Percentiles rank a stretch among this genome's conserved stretches.
Evolutionary conservation across 2,113 vertebrate genomes (phyloP).

Genomic region (Tetraodon nigroviridis): DNA sequence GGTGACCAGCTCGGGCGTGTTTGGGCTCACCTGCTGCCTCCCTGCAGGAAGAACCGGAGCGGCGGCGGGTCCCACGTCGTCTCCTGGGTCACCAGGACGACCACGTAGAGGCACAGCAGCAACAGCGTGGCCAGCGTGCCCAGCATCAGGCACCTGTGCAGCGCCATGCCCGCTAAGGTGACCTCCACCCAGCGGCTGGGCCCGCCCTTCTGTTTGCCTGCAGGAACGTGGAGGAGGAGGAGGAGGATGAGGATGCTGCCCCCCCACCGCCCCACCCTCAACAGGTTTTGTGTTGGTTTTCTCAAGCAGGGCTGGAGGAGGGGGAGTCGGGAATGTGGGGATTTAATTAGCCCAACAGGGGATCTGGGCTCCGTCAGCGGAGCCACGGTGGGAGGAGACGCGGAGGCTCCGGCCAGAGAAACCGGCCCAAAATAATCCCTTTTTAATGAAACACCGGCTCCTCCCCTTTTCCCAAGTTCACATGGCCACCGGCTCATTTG

Average conservation of each 20-base stretch:
- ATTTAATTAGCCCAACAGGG: slow-evolving; percentile 24
- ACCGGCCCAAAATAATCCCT: slow-evolving; percentile 45
- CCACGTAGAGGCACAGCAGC: slow-evolving; percentile 49
- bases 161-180: slow-evolving; percentile 14
- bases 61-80: not conserved
- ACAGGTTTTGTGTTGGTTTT: not conserved
- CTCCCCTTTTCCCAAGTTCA: not conserved
- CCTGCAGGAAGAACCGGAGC: not conserved
- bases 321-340: not conserved
- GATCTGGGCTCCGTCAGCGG: slow-evolving; percentile 19
- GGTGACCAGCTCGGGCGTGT: not conserved
- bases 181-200: not conserved
- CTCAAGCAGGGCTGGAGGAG: not conserved
- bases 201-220: not conserved
- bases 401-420: slow-evolving; percentile 11
- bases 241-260: not conserved
- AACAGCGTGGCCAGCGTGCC: not conserved
- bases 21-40: slow-evolving; percentile 20
- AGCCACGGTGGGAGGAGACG: slow-evolving; percentile 4
- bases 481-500: too few species aligned
- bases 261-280: not conserved
- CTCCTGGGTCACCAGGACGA: slow-evolving; percentile 44
- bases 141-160: slow-evolving; percentile 28
- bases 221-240: slow-evolving; percentile 20
- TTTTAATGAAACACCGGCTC: slow-evolving; percentile 56